phyloP scores from a whole-genome alignment of 2,797 vertebrate species.

The Myripristis jacobus region DNA sequence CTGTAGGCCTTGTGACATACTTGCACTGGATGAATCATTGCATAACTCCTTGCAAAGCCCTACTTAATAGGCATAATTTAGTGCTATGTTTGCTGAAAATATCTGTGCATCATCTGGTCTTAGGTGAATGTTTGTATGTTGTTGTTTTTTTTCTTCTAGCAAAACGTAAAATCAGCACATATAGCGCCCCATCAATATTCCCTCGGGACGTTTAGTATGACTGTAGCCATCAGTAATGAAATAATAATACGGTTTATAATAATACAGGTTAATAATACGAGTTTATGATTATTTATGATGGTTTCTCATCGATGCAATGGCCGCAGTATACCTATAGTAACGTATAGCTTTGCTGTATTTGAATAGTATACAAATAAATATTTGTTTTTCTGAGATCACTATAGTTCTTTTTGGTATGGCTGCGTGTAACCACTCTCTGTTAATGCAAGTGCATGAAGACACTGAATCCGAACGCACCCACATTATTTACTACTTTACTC shows the following conservation, averaged over 20 bases:
- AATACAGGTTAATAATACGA: too few species aligned
- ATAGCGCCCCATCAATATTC: too few species aligned
- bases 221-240: background rate
- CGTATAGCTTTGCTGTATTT: background rate
- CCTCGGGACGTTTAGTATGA: background rate
- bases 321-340: background rate
- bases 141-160: too few species aligned
- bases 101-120: too few species aligned
- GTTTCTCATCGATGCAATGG: background rate
- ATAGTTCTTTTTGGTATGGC: background rate
- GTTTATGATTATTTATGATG: background rate
- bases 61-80: constrained; percentile 9
- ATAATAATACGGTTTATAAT: background rate
- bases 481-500: too few species aligned
- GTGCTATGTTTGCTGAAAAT: constrained; percentile 5
- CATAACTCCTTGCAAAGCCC: constrained; percentile 51
- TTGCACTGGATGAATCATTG: constrained; percentile 51
- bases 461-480: constrained; percentile 42
- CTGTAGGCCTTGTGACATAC: constrained; percentile 46
- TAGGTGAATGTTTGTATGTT: too few species aligned
- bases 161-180: too few species aligned
- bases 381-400: too few species aligned
- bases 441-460: too few species aligned
- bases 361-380: too few species aligned
- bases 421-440: constrained; percentile 19